Evolutionary conservation across 2,113 vertebrate genomes (phyloP), one percentile per base, ranked within the genome.

Genomic region (Bufo bufo): DNA sequence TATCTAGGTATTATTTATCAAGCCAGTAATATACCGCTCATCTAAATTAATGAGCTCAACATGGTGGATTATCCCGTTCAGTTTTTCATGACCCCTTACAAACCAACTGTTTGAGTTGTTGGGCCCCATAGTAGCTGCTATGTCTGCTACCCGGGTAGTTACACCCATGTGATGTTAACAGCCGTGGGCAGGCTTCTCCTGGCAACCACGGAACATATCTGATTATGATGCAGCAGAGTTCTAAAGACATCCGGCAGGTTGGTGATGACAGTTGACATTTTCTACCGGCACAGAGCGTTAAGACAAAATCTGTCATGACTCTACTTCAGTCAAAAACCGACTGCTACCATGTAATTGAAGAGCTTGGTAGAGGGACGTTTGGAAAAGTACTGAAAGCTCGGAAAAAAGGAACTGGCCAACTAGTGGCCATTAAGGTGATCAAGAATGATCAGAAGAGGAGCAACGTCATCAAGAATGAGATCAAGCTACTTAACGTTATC

Each of bases 391-490:
- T 92, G 12, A 95, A 92, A 90, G 94, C 94, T 77, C 93, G 93
- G 92, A 91, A 91, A 20, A 91, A 91, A 4, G 95, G 92, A 90
- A 95, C 94, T 0, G 94, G 94, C 0, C 92, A 95, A 89, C 92
- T 93, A 92, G 95, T 96, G 75, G 95, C 95, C 82, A 93, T 96
- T 81, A 96, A 96, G 90, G 93, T 94, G 69, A 90, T 96, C 71
- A 93, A 90, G 86, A 94, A 94, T 0, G 89, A 93, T 0, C 90
- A 90, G 0, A 87, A 94, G 19, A 80, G 86, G 0, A 92, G 90
- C 50, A 81, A 74, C 0, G 91, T 93, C 80, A 94, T 92, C 45
- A 93, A 90, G 88, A 96, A 95, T 0, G 95, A 96, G 89, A 87
- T 95, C 85, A 93, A 93, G 90, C 87, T 96, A 10, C 90, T 95